A percentile compares a stretch with the other conserved stretches of the same genome.
phyloP scores from a whole-genome alignment of 2,888 invertebrate genomes.

The Caenorhabditis japonica region DNA sequence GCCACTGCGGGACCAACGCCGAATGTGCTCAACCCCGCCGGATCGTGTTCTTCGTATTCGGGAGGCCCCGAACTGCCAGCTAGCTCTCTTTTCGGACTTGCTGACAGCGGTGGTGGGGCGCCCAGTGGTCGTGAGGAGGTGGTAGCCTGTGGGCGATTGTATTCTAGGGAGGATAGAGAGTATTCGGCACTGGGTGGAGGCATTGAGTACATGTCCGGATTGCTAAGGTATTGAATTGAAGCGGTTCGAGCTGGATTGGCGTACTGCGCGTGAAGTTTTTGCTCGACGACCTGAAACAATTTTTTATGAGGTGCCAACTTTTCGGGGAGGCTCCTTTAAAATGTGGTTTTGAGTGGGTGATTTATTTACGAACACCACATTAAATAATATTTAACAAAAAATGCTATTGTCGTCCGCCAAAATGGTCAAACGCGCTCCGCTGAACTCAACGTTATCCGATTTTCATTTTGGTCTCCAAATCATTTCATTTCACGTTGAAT shows the following conservation, averaged over 20 bases:
- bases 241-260: conserved; percentile 54
- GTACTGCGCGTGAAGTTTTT: conserved; percentile 61
- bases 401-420: too few relatives aligned
- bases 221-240: conserved; percentile 55
- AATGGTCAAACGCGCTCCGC: too few relatives aligned
- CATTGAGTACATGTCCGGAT: conserved; percentile 51
- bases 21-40: conserved; percentile 39
- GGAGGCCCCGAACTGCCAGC: conserved; percentile 51
- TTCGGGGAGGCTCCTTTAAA: too few relatives aligned
- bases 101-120: conserved; percentile 17
- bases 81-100: conserved; percentile 38
- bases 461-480: too few relatives aligned
- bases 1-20: conserved; percentile 42
- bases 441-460: too few relatives aligned
- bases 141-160: conserved; percentile 35
- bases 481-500: too few relatives aligned
- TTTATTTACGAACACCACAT: too few relatives aligned
- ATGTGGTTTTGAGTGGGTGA: too few relatives aligned
- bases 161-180: conserved; percentile 46
- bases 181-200: conserved; percentile 47
- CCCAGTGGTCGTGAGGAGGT: conserved; percentile 23
- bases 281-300: conserved; percentile 50
- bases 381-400: too few relatives aligned
- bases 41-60: conserved; percentile 50
- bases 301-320: too few relatives aligned